Evolutionary conservation across 2,888 invertebrate species (phyloP), one percentile per base, ranked within the genome.

Genomic region (Eupeodes luniger): DNA sequence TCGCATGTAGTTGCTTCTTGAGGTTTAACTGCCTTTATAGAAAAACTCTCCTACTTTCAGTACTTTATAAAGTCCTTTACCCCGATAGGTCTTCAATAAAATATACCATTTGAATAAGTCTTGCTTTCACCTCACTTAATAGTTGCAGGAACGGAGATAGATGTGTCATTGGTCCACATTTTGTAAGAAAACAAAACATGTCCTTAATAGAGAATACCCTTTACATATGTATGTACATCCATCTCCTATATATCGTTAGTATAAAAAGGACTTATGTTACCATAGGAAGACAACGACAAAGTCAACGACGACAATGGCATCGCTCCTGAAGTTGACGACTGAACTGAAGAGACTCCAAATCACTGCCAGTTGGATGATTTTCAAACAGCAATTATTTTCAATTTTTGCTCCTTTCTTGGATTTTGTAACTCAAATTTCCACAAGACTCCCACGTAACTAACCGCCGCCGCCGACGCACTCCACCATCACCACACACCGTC

Each of bases 351-450:
- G 16, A 55, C 69, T 57, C 34, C 5, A 34, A 66, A 74, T 74
- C 44, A 53, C 40, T 81, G 66, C 40, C 36, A 75, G 64, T 67
- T 81, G 66, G 40, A 16, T 66, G 40, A 74, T 66, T 74, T 80
- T 66, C 57, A 70, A 80, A 66, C 72, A 74, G 47, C 55, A 80
- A 74, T 80, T 80, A 66, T 57, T 59, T 51, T 79, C 61, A 51
- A 70, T 53, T 62, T 53, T 55, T 51, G 49, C 16, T 62, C 75
- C 51, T 27, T 62, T 61, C 34, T 36, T 49, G 12, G 51, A 75
- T 70, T 16, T 70, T 19, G 10, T 40, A 69, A 69, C 27, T 40
- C 5, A 7, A 69, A 10, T 53, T 66, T 66, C 51, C 16, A 1
- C 36, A 53, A 51, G 69, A 69, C 40, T 51, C 59, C n/a, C 34